Percentiles rank a stretch among this genome's conserved stretches.
Conservation (phyloP, 2,113 vertebrate species). For the Antennarius striatus region DNA sequence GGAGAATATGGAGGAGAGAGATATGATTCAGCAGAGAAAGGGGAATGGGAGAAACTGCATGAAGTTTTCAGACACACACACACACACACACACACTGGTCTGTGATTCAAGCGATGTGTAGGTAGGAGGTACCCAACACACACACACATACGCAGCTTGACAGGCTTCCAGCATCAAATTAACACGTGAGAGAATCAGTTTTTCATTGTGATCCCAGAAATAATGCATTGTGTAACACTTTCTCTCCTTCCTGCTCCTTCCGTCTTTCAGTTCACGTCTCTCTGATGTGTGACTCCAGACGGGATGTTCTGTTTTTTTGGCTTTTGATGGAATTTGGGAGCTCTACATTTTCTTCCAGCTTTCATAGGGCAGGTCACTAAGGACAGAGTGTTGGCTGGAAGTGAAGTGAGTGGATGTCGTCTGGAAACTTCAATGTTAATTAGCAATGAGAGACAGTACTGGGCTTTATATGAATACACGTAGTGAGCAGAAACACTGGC, state of each 20-base stretch:
- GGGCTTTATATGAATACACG: no score
- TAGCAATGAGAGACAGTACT: no score
- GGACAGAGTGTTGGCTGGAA: neutral
- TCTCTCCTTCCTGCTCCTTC: conserved; percentile 6
- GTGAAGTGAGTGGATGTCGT: no score
- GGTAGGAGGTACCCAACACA: conserved; percentile 11
- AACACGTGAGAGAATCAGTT: conserved; percentile 16
- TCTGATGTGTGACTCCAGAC: neutral
- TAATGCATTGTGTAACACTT: conserved; percentile 32
- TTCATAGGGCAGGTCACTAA: neutral
- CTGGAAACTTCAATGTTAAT: no score
- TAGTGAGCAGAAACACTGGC: no score
- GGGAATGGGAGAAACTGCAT: conserved; percentile 14
- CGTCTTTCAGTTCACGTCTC: neutral
- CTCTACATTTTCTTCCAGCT: neutral
- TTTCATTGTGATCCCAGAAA: conserved; percentile 40
- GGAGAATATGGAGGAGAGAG: conserved; percentile 37
- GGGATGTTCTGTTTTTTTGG: neutral
- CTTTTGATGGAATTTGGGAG: conserved; percentile 13
- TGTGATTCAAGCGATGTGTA: conserved; percentile 20
- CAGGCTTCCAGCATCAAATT: conserved; percentile 31
- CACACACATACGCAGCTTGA: conserved; percentile 8
- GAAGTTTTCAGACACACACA: conserved; percentile 25
- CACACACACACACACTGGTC: conserved; percentile 15
- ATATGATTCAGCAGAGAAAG: conserved; percentile 42